Evolutionary conservation across 2,888 invertebrate genomes (phyloP).

Genomic region (Therioaphis trifolii): DNA sequence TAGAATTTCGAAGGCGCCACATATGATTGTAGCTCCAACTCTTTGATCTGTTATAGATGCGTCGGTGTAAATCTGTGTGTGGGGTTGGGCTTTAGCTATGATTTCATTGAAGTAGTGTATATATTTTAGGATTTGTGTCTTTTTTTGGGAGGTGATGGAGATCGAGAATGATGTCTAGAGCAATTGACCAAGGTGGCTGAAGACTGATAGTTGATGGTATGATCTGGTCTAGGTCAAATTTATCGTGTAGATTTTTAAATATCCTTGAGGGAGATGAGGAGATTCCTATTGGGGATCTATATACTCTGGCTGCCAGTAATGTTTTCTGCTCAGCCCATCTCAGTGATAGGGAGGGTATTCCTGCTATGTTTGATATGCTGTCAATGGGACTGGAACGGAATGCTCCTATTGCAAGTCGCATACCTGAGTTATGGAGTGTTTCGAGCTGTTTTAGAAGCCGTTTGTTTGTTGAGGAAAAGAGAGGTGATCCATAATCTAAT

Average conservation of each 20-base stretch:
- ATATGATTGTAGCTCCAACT: constrained; percentile 7
- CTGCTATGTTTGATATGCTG: constrained; percentile 30
- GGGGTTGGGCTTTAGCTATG: constrained; percentile 6
- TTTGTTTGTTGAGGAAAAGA: neutral
- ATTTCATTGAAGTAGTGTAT: constrained; percentile 3
- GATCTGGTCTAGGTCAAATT: neutral
- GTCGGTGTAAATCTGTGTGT: constrained; percentile 13
- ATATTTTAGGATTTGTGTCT: neutral
- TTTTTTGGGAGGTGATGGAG: constrained; percentile 22
- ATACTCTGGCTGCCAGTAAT: neutral
- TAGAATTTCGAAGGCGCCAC: neutral
- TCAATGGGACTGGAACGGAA: neutral
- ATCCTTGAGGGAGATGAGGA: neutral
- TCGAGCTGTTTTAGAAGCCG: neutral
- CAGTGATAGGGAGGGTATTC: constrained; percentile 11
- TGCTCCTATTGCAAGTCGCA: neutral
- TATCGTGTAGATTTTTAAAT: neutral
- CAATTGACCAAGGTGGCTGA: neutral
- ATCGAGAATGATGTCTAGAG: constrained; percentile 9
- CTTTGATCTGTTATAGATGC: constrained; percentile 16
- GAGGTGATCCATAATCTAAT: constrained; percentile 2
- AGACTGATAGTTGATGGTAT: neutral
- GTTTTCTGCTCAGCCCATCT: constrained; percentile 10
- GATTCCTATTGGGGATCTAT: neutral
- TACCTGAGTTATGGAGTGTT: neutral